Evolutionary conservation across 1,140 invertebrate genomes (phyloP), one percentile per base, ranked within the genome.

Genomic region (Pectinophora gossypiella): DNA sequence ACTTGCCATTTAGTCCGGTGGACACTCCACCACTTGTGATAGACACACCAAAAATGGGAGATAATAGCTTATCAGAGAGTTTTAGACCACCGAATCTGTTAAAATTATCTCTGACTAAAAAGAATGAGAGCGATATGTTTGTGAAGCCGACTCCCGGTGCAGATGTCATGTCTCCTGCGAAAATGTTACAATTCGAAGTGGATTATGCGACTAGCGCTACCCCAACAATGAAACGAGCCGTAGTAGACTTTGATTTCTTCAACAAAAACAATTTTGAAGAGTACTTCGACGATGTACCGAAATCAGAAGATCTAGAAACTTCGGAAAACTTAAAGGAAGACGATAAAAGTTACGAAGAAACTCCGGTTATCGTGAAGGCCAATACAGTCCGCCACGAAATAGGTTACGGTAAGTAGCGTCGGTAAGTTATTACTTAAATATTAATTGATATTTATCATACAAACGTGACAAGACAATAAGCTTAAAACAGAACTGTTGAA

Each of bases 171-270:
- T 85, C 83, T 47, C 79, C 83, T 10, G 83, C 83, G 10, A 79
- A 61, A 67, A 84, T 86, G 80, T 59, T 86, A 13, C 83, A 86
- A 71, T 86, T 78, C 36, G 76, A 86, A 62, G 55, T 86, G 5
- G 70, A 77, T 23, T 19, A 59, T n/a, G 49, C 66, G 0, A 64
- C 51, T 16, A 75, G 76, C 49, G 56, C 77, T 2, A 86, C 83
- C 6, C 83, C 83, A 1, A 86, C 83, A 4, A 85, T 86, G 81
- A 86, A 80, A 57, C 66, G 83, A 36, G 79, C 81, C 1, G 70
- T 63, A 15, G 66, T 85, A 3, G 76, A 86, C 48, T 86, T 85
- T 19, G 75, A 85, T 56, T 83, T 84, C 42, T 81, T 84, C 48
- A 78, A 67, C 45, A 70, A 84, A 52, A 75, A 81, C 43, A 79